Evolutionary conservation across 2,797 vertebrate genomes (phyloP).

Genomic region (Garrulus glandarius): DNA sequence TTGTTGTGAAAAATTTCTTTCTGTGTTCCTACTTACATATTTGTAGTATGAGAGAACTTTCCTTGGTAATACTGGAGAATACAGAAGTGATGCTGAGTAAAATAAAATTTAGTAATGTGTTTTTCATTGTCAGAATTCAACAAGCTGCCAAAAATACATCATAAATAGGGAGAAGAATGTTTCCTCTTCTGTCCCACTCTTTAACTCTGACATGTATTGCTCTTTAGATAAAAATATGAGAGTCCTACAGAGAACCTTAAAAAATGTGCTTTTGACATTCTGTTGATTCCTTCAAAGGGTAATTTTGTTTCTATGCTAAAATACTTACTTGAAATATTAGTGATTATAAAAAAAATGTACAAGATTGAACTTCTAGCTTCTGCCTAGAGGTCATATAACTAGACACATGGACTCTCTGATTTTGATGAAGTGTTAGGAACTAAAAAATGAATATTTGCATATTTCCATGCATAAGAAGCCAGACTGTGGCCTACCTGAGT

Average conservation of each 20-base stretch:
- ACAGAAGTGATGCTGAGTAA: not conserved
- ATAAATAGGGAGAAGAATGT: not conserved
- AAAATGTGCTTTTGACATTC: not conserved
- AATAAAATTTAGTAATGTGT: not conserved
- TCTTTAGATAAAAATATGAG: not conserved
- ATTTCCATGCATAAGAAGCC: not conserved
- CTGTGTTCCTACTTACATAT: not conserved
- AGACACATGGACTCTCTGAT: not conserved
- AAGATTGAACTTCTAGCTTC: not conserved
- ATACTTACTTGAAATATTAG: not conserved
- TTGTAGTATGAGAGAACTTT: not conserved
- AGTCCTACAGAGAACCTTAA: not conserved
- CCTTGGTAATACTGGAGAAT: not conserved
- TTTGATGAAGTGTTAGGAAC: not conserved
- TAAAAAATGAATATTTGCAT: not conserved
- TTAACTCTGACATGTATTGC: not conserved
- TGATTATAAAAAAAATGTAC: not conserved
- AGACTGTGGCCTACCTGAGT: not conserved
- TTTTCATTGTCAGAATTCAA: not conserved
- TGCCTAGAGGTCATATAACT: not conserved
- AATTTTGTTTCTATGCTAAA: not conserved
- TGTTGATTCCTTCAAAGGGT: not conserved
- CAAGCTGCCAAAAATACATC: not conserved
- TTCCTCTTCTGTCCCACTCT: not conserved
- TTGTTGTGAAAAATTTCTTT: not conserved